phyloP scores from a whole-genome alignment of 2,888 invertebrate species.

The Subacronicta megacephala region DNA sequence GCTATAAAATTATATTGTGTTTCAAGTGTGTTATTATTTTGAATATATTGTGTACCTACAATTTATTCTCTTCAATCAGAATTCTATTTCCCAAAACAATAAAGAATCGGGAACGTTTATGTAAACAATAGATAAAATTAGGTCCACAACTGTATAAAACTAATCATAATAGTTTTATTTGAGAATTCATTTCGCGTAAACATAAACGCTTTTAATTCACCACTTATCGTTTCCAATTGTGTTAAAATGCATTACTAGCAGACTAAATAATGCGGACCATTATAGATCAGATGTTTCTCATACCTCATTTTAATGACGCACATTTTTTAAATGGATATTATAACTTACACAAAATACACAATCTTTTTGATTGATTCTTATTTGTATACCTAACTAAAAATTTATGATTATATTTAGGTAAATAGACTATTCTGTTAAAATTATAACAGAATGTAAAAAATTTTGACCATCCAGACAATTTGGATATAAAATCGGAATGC shows the following conservation, averaged over 20 bases:
- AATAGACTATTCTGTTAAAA: too few relatives aligned
- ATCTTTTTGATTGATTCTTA: neutral
- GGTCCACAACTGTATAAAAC: slow-evolving; percentile 6
- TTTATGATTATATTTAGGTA: too few relatives aligned
- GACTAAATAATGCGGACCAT: slow-evolving; percentile 53
- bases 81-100: too few relatives aligned
- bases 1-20: too few relatives aligned
- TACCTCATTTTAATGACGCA: slow-evolving; percentile 25
- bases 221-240: slow-evolving; percentile 48
- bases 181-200: slow-evolving; percentile 41
- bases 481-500: too few relatives aligned
- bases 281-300: slow-evolving; percentile 26
- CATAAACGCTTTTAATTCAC: slow-evolving; percentile 52
- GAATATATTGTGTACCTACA: too few relatives aligned
- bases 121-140: neutral
- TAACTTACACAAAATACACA: slow-evolving; percentile 20
- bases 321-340: slow-evolving; percentile 32
- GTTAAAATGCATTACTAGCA: slow-evolving; percentile 40
- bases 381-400: too few relatives aligned
- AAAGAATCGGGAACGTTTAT: too few relatives aligned
- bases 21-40: too few relatives aligned
- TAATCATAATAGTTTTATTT: slow-evolving; percentile 30
- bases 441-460: too few relatives aligned
- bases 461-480: too few relatives aligned
- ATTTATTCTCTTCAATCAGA: too few relatives aligned